These are phyloP conservation scores for Megastigmus dorsalis DNA, from an alignment of 2,888 invertebrate species.

Conservation along the genomic window DNA sequence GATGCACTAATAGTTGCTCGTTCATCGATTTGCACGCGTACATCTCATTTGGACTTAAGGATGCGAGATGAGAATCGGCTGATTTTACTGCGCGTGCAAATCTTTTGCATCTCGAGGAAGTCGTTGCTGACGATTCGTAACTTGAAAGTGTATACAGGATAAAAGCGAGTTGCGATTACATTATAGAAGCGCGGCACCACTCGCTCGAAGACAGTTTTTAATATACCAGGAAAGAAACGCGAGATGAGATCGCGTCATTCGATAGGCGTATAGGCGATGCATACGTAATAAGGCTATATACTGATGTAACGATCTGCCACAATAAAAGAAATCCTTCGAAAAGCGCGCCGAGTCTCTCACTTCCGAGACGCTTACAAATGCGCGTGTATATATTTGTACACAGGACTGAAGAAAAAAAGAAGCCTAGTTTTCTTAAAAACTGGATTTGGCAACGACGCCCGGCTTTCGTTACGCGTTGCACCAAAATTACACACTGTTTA, in stretches of 20 bases:
- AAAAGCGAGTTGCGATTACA: too few relatives aligned
- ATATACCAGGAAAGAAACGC: conserved; percentile 48
- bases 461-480: conserved; percentile 6
- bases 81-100: too few relatives aligned
- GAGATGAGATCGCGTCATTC: conserved; percentile 26
- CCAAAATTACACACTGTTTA: background rate
- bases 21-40: background rate
- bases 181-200: too few relatives aligned
- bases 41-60: background rate
- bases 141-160: too few relatives aligned
- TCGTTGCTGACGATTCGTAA: too few relatives aligned
- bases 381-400: background rate
- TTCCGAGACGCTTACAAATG: too few relatives aligned
- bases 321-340: background rate
- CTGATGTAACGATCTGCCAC: conserved; percentile 4
- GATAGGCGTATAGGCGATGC: conserved; percentile 36
- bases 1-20: background rate
- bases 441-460: background rate
- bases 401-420: too few relatives aligned
- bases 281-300: conserved; percentile 33
- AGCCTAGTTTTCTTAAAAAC: too few relatives aligned
- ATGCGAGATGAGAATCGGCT: background rate
- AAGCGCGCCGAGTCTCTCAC: too few relatives aligned
- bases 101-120: too few relatives aligned
- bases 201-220: too few relatives aligned